A percentile compares a stretch with the other conserved stretches of the same genome.
phyloP scores from a whole-genome alignment of 2,113 vertebrate species.

The Elephantulus edwardii region DNA sequence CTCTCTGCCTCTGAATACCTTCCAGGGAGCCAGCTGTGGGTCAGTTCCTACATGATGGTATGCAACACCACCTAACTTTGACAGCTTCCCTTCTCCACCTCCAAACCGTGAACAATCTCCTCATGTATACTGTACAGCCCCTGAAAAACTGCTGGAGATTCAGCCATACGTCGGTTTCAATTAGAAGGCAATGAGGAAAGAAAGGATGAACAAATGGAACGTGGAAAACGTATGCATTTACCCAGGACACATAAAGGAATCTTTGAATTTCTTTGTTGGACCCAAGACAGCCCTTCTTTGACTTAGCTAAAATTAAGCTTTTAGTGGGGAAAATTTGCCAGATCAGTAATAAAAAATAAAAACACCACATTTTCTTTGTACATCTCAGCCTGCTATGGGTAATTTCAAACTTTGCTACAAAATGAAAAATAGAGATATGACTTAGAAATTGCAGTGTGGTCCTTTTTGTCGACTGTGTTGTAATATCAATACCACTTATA shows the following conservation, averaged over 20 bases:
- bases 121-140: too few relatives aligned
- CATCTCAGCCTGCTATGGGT: not conserved
- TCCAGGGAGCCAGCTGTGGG: too few relatives aligned
- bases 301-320: conserved; percentile 4
- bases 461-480: not conserved
- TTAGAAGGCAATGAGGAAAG: too few relatives aligned
- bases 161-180: too few relatives aligned
- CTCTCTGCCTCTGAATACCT: too few relatives aligned
- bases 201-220: not conserved
- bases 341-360: conserved; percentile 11
- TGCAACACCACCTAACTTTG: not conserved
- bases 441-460: not conserved
- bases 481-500: not conserved
- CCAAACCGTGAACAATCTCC: not conserved
- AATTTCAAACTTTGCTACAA: conserved; percentile 38
- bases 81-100: not conserved
- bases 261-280: not conserved
- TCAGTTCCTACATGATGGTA: too few relatives aligned
- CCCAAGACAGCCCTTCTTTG: not conserved
- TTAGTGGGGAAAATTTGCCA: not conserved
- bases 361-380: not conserved
- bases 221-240: not conserved
- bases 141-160: too few relatives aligned
- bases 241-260: not conserved
- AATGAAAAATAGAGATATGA: not conserved